Conservation (phyloP, 2,888 invertebrate genomes). For the Silvanus unidentatus region DNA sequence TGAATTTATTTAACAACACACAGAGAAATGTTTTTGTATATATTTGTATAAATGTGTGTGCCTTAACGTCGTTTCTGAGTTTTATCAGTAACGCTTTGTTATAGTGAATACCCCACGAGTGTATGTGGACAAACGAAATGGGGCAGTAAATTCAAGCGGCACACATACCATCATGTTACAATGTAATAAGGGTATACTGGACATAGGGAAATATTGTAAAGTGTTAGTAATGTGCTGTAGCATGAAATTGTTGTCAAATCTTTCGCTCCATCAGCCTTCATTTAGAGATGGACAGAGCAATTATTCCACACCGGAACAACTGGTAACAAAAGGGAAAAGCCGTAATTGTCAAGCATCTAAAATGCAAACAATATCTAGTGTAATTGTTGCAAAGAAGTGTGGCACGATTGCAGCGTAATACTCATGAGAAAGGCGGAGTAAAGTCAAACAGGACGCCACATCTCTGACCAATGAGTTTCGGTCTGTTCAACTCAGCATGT, state of each 20-base stretch:
- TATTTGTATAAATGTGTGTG: too few relatives aligned
- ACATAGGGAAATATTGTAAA: constrained; percentile 8
- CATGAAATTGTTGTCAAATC: too few relatives aligned
- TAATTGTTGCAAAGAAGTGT: constrained; percentile 14
- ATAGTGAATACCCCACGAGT: too few relatives aligned
- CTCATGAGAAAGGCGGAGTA: constrained; percentile 52
- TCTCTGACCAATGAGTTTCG: constrained; percentile 63
- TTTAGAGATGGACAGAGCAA: too few relatives aligned
- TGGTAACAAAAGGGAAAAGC: constrained; percentile 21
- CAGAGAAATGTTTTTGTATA: too few relatives aligned
- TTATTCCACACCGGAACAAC: background rate
- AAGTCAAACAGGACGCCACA: constrained; percentile 43
- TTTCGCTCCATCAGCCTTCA: too few relatives aligned
- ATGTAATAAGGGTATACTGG: constrained; percentile 30
- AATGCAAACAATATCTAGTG: constrained; percentile 12
- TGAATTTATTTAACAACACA: too few relatives aligned
- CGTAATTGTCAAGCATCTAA: constrained; percentile 24
- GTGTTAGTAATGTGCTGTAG: too few relatives aligned
- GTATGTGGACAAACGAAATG: constrained; percentile 33
- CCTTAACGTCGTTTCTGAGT: constrained; percentile 10
- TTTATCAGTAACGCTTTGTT: constrained; percentile 18
- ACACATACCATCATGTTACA: constrained; percentile 29
- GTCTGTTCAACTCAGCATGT: constrained; percentile 50
- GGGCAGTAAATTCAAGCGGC: constrained; percentile 30
- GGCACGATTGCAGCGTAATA: constrained; percentile 10